Percentiles rank a stretch among this genome's conserved stretches.
These are phyloP conservation scores for Kryptopterus vitreolus DNA, from an alignment of 2,797 vertebrate species.

Conservation along the genomic window DNA sequence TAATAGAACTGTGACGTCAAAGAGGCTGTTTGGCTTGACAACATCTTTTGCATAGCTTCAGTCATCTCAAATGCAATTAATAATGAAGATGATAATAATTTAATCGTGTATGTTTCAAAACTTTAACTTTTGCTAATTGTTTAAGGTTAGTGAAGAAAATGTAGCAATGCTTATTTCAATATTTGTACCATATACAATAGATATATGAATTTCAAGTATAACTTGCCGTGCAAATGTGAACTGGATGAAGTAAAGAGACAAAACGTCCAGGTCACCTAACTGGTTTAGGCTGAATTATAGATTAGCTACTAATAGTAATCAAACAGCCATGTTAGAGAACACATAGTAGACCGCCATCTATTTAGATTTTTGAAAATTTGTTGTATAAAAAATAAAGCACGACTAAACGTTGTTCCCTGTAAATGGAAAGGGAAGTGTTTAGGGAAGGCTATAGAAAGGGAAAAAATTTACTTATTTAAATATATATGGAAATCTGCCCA, in stretches of 20 bases:
- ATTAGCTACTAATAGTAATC: not conserved
- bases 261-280: not conserved
- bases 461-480: slow-evolving; percentile 29
- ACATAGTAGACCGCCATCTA: not conserved
- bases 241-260: not conserved
- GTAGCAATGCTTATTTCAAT: slow-evolving; percentile 2
- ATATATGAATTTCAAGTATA: not conserved
- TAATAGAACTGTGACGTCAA: not conserved
- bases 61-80: not conserved
- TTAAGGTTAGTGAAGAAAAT: not conserved
- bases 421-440: not conserved
- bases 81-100: not conserved
- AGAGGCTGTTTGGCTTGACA: not conserved
- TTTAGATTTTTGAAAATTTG: not conserved
- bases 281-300: slow-evolving; percentile 19
- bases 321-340: not conserved
- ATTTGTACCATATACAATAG: not conserved
- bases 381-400: not conserved
- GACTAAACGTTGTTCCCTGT: not conserved
- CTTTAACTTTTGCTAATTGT: not conserved
- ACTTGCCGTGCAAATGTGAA: not conserved
- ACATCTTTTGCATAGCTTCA: not conserved
- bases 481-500: slow-evolving; percentile 34
- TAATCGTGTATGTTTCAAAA: not conserved
- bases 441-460: not conserved